Percentiles rank a stretch among this genome's conserved stretches.
phyloP scores from a whole-genome alignment of 2,797 vertebrate species.

The Luscinia megarhynchos region DNA sequence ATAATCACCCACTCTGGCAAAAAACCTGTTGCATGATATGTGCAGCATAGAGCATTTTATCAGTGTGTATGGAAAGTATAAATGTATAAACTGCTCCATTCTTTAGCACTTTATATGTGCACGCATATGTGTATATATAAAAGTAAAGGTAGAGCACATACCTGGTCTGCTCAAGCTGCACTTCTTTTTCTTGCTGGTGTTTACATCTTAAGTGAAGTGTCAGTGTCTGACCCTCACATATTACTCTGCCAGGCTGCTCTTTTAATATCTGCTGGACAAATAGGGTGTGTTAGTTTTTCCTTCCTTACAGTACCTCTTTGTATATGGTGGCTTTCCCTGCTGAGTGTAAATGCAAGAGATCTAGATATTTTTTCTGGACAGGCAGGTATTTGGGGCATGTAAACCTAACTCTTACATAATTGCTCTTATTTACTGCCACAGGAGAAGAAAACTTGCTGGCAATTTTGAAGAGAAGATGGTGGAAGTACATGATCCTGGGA shows the following conservation, averaged over 20 bases:
- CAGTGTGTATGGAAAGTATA: neutral
- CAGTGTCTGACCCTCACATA: neutral
- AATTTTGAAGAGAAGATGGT: constrained; percentile 94
- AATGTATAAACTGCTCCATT: neutral
- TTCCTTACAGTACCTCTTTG: neutral
- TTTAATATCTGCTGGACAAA: neutral
- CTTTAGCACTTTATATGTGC: neutral
- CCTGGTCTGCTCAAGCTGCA: neutral
- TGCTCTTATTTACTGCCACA: constrained; percentile 63
- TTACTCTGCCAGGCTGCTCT: neutral
- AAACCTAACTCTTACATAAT: neutral
- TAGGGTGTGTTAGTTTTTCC: neutral
- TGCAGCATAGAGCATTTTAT: neutral
- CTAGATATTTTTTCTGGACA: neutral
- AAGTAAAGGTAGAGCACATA: neutral
- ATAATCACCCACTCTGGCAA: neutral
- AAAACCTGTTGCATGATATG: neutral
- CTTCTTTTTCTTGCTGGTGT: neutral
- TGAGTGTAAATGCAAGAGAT: neutral
- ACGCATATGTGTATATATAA: neutral
- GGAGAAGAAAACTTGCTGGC: constrained; percentile 94
- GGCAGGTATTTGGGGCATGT: neutral
- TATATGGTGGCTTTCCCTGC: neutral
- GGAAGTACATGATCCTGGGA: constrained; percentile 96
- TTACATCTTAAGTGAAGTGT: neutral